Conservation (phyloP, 1,140 invertebrate species). For the Brachionus rotundiformis region DNA sequence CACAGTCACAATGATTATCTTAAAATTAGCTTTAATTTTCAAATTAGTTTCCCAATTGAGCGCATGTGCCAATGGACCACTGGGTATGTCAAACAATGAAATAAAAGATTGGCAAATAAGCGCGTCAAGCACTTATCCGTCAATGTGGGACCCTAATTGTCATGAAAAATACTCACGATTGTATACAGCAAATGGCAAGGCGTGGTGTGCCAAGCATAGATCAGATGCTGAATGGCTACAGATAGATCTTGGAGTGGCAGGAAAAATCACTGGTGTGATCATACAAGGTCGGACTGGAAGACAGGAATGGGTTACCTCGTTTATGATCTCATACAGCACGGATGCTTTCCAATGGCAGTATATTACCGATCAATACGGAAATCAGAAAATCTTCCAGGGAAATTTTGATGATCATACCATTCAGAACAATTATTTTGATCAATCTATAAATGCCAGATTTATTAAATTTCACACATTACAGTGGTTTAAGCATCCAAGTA, state of each 20-base stretch:
- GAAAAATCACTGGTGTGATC: conserved; percentile 67
- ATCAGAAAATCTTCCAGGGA: conserved; percentile 65
- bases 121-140: conserved; percentile 66
- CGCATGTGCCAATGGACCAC: conserved; percentile 15
- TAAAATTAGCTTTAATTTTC: background rate
- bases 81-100: conserved; percentile 42
- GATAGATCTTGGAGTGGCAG: conserved; percentile 65
- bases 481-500: conserved; percentile 67
- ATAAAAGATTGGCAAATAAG: conserved; percentile 70
- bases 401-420: conserved; percentile 67
- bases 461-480: conserved; percentile 67
- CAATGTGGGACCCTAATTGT: conserved; percentile 66
- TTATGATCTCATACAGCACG: conserved; percentile 66
- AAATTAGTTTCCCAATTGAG: background rate
- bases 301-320: conserved; percentile 67
- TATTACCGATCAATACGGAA: conserved; percentile 65
- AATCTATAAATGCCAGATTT: conserved; percentile 66
- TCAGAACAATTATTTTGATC: conserved; percentile 66
- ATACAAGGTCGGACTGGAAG: conserved; percentile 67
- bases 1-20: background rate
- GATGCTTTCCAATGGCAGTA: conserved; percentile 67
- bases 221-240: conserved; percentile 68
- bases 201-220: conserved; percentile 68
- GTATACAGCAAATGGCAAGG: conserved; percentile 65
- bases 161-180: conserved; percentile 67